Evolutionary conservation across 2,888 invertebrate genomes (phyloP).

Genomic region (Melanargia galathea): DNA sequence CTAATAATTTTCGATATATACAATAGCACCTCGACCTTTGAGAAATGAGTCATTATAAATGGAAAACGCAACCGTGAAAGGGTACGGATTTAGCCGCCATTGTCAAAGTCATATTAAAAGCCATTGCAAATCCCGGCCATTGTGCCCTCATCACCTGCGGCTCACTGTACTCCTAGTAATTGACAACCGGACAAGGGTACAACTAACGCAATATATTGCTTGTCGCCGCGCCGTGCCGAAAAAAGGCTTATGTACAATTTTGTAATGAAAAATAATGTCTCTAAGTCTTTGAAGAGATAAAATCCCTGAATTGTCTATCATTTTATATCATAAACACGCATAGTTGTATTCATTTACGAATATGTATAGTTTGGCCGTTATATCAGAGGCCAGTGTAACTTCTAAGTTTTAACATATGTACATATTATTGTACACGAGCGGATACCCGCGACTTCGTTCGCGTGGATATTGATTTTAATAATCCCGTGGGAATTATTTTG

Average conservation of each 20-base stretch:
- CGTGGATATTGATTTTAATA: too few species aligned
- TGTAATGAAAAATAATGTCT: slow-evolving; percentile 3
- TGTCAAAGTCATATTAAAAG: slow-evolving; percentile 36
- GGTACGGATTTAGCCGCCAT: slow-evolving; percentile 24
- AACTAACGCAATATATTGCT: slow-evolving; percentile 37
- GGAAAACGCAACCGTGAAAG: slow-evolving; percentile 20
- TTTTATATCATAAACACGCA: not conserved
- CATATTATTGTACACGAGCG: too few species aligned
- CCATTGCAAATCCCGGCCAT: slow-evolving; percentile 34
- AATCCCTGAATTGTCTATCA: not conserved
- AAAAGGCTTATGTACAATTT: slow-evolving; percentile 10
- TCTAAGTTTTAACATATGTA: too few species aligned
- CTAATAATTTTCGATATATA: not conserved
- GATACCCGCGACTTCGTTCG: too few species aligned
- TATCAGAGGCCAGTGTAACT: too few species aligned
- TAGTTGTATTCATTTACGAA: too few species aligned
- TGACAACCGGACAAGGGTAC: slow-evolving; percentile 72
- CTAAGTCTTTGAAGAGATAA: not conserved
- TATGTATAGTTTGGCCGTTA: too few species aligned
- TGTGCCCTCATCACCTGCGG: slow-evolving; percentile 53
- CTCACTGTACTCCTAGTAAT: slow-evolving; percentile 54
- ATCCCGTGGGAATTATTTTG: too few species aligned
- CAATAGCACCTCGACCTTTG: not conserved
- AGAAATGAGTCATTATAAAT: slow-evolving; percentile 12
- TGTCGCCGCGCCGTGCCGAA: slow-evolving; percentile 24